phyloP scores from a whole-genome alignment of 1,140 invertebrate species.

The Frieseomelitta varia region DNA sequence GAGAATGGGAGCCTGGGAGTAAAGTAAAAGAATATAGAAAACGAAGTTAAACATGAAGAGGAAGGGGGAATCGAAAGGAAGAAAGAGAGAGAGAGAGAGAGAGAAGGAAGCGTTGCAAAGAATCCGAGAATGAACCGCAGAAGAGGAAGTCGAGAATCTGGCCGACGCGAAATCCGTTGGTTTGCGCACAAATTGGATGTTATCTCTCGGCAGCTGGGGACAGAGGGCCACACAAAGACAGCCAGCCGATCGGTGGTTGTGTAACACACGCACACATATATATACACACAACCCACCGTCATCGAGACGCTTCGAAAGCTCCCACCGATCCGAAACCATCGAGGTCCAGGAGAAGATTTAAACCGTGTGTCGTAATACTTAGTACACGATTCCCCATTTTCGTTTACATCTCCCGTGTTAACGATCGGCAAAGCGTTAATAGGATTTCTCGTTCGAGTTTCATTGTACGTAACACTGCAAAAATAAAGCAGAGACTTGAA shows the following conservation, averaged over 20 bases:
- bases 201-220: slow-evolving; percentile 79
- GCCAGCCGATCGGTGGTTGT: neutral
- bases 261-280: slow-evolving; percentile 6
- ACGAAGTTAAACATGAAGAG: slow-evolving; percentile 22
- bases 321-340: too few species aligned
- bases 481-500: neutral
- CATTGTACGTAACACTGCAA: neutral
- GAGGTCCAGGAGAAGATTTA: slow-evolving; percentile 64
- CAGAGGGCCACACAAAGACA: slow-evolving; percentile 63
- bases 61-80: neutral
- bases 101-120: slow-evolving; percentile 4
- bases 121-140: slow-evolving; percentile 29
- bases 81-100: neutral
- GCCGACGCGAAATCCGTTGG: slow-evolving; percentile 73
- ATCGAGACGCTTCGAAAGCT: slow-evolving; percentile 39
- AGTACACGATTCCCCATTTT: neutral
- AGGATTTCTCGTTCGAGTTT: neutral
- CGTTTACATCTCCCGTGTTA: neutral
- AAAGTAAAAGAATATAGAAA: neutral
- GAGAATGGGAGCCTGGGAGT: neutral
- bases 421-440: neutral
- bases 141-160: slow-evolving; percentile 61
- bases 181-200: slow-evolving; percentile 80
- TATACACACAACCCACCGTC: neutral
- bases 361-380: slow-evolving; percentile 19